Percentiles rank a stretch among this genome's conserved stretches.
phyloP scores from a whole-genome alignment of 2,797 vertebrate species.

The Clarias pachynema region DNA sequence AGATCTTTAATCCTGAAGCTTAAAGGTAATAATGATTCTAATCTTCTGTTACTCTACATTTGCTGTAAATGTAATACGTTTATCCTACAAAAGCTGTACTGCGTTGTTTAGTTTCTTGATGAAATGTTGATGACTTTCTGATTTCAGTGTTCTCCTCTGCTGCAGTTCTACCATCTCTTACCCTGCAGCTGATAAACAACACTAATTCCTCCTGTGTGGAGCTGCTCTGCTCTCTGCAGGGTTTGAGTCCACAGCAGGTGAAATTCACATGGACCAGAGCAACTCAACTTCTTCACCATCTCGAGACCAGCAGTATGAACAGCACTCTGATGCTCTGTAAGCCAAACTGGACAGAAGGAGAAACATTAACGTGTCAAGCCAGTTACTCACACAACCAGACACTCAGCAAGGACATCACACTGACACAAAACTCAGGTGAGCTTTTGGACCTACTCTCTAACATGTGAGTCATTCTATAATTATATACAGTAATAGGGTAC shows the following conservation, averaged over 20 bases:
- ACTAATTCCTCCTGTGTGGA: constrained; percentile 32
- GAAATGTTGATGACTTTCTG: not conserved
- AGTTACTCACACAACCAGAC: not conserved
- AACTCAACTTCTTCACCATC: not conserved
- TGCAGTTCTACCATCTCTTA: constrained; percentile 20
- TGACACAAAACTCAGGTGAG: not conserved
- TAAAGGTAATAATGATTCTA: constrained; percentile 39
- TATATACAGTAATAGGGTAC: no score
- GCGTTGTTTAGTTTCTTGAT: not conserved
- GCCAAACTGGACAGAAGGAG: constrained; percentile 43
- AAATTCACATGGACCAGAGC: constrained; percentile 53
- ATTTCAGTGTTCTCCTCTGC: not conserved
- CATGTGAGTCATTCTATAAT: no score
- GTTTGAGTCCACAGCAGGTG: constrained; percentile 12
- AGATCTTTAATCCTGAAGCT: not conserved
- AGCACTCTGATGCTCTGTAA: constrained; percentile 47
- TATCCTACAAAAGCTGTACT: not conserved
- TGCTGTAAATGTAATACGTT: not conserved
- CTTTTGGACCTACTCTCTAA: not conserved
- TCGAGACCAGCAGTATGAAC: not conserved
- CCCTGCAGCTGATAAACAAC: constrained; percentile 37
- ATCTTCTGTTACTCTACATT: not conserved
- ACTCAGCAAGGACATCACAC: not conserved
- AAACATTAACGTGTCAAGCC: constrained; percentile 40
- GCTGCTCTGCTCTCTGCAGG: constrained; percentile 50